Evolutionary conservation across 2,797 vertebrate genomes (phyloP).

Genomic region (Eptatretus atami): DNA sequence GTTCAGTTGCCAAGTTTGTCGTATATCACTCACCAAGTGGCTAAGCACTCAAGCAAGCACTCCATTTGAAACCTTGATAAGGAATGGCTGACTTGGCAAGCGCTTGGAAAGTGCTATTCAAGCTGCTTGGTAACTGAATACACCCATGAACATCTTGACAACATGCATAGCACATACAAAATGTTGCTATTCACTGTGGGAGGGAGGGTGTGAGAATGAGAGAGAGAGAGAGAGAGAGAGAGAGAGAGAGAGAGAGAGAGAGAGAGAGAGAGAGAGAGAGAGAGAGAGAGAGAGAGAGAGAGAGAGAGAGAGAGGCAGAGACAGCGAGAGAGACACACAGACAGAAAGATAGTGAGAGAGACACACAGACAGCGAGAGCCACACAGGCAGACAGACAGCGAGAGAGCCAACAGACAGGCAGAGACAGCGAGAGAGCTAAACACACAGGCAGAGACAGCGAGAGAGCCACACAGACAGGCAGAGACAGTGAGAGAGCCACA

Average conservation of each 20-base stretch:
- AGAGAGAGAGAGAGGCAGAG: neutral
- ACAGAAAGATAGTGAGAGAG: neutral
- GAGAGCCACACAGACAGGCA: neutral
- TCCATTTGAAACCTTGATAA: too few species aligned
- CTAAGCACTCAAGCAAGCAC: too few species aligned
- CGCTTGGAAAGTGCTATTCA: too few species aligned
- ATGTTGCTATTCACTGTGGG: too few species aligned
- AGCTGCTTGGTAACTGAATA: too few species aligned
- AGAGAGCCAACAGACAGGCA: neutral
- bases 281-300: neutral
- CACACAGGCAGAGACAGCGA: neutral
- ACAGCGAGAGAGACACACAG: neutral
- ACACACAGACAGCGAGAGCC: neutral
- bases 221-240: neutral
- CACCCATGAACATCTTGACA: too few species aligned
- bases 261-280: neutral
- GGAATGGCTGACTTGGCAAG: too few species aligned
- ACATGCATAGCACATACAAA: too few species aligned
- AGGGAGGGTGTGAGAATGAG: neutral
- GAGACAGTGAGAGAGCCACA: neutral
- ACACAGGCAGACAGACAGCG: neutral
- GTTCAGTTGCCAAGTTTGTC: too few species aligned
- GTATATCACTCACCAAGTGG: too few species aligned
- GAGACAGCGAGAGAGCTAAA: neutral
- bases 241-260: neutral